Base-by-base conservation (phyloP, 2,113 vertebrate genomes). In the Menidia beryllina region DNA sequence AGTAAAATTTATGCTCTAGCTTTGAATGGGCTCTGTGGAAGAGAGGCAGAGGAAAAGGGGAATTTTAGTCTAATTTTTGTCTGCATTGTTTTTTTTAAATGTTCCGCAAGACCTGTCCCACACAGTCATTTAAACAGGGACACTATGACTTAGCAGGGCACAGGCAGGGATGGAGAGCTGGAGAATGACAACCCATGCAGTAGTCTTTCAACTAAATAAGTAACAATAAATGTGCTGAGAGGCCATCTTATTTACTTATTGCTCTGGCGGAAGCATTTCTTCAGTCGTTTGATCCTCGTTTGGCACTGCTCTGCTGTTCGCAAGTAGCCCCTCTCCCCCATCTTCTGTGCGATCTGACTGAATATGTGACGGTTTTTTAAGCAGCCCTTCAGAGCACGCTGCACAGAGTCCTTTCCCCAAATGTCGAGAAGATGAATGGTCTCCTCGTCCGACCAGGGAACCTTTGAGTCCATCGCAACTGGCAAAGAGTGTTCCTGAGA, bases 391-490 rank as follows among this genome's bases (percentile, higher is more conserved):
- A 93, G 41, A n/a, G 86, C 91, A 1, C 77, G 75, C 82, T 92
- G 91, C 59, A 91, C 61, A 0, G 84, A 83, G 80, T 91, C 91
- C 49, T 89, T 89, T 4, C 92, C 92, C 92, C 92, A 93, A 43
- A 93, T 88, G 72, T 92, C 90, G 1, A 93, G 85, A 53, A 93
- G 87, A 30, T 79, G 55, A n/a, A 89, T 82, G 0, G 92, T 92
- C 86, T 93, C 92, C 56, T 92, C 89, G 2, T 93, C 91, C 0
- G 92, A 90, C 92, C 92, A 93, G 50, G 89, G 90, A 49, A 90
- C 84, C 0, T 92, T 93, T 5, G 77, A 62, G 74, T 93, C 92
- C 1, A 50, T 61, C 0, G 65, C 61, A 7, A 63, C 45, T 3
- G 80, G 78, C 30, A 84, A 50, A 7, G 86, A 65, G 10, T 69